Conservation (phyloP, 1,140 invertebrate species). For the Drosophila punjabiensis region DNA sequence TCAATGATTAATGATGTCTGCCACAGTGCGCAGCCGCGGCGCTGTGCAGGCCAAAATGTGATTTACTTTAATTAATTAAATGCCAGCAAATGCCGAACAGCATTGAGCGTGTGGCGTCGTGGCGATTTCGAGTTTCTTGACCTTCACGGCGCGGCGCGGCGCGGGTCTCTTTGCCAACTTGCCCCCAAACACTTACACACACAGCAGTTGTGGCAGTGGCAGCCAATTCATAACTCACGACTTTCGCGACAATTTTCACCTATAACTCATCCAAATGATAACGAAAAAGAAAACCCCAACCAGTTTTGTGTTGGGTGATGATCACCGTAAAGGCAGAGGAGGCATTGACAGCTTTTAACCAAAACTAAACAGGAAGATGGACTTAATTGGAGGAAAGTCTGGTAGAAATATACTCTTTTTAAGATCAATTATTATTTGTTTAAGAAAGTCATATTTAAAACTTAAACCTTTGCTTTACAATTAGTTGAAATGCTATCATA, state of each 20-base stretch:
- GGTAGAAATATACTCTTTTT: neutral
- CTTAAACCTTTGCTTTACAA: neutral
- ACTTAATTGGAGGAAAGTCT: neutral
- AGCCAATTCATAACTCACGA: conserved; percentile 77
- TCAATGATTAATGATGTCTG: conserved; percentile 72
- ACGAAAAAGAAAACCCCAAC: conserved; percentile 62
- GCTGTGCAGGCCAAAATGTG: conserved; percentile 58
- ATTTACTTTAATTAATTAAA: conserved; percentile 81
- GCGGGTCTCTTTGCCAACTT: conserved; percentile 51
- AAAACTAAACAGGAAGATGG: conserved; percentile 17
- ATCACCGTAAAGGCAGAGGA: neutral
- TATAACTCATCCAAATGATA: conserved; percentile 81
- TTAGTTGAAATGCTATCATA: neutral
- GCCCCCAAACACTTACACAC: conserved; percentile 2
- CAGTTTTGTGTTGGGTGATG: conserved; percentile 52
- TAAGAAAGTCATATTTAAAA: too few relatives aligned
- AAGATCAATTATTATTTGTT: neutral
- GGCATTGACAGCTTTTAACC: conserved; percentile 18
- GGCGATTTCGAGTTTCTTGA: conserved; percentile 73
- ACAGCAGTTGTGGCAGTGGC: neutral
- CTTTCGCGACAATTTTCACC: conserved; percentile 83
- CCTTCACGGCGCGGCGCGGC: conserved; percentile 57
- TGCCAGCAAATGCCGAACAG: conserved; percentile 38
- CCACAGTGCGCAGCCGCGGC: conserved; percentile 18
- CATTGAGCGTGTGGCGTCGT: conserved; percentile 15